phyloP scores from a whole-genome alignment of 2,888 invertebrate species.

The Drosophila meridionalis region DNA sequence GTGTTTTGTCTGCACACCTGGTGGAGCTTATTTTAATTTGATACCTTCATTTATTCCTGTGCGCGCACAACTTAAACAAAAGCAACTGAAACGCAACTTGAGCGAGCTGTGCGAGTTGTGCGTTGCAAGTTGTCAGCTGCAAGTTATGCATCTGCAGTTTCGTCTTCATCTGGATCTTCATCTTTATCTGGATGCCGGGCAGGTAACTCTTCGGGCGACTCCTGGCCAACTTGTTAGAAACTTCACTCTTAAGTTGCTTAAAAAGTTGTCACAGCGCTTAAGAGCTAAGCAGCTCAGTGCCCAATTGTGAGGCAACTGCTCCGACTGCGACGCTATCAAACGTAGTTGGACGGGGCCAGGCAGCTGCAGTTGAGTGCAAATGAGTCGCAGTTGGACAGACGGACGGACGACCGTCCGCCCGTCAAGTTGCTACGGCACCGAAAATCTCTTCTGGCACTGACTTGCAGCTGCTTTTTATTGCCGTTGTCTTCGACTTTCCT shows the following conservation, averaged over 20 bases:
- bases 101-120: constrained; percentile 22
- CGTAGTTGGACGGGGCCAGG: constrained; percentile 28
- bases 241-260: constrained; percentile 77
- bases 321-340: constrained; percentile 12
- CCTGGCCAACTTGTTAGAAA: constrained; percentile 48
- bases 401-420: constrained; percentile 20
- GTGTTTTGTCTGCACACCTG: constrained; percentile 49
- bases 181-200: constrained; percentile 35
- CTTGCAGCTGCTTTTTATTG: constrained; percentile 78
- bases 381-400: constrained; percentile 40
- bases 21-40: constrained; percentile 75
- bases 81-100: constrained; percentile 60
- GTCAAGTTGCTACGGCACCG: constrained; percentile 39
- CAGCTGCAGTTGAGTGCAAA: constrained; percentile 67
- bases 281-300: constrained; percentile 69
- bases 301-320: constrained; percentile 52
- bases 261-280: constrained; percentile 80
- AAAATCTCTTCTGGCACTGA: constrained; percentile 56
- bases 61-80: constrained; percentile 74
- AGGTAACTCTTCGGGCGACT: constrained; percentile 49
- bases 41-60: constrained; percentile 71
- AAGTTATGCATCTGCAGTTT: constrained; percentile 19
- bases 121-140: constrained; percentile 28
- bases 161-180: constrained; percentile 11
- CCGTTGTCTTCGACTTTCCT: constrained; percentile 36